Conservation (phyloP, 2,888 invertebrate genomes). For the Spatulosminthurus flaviceps region DNA sequence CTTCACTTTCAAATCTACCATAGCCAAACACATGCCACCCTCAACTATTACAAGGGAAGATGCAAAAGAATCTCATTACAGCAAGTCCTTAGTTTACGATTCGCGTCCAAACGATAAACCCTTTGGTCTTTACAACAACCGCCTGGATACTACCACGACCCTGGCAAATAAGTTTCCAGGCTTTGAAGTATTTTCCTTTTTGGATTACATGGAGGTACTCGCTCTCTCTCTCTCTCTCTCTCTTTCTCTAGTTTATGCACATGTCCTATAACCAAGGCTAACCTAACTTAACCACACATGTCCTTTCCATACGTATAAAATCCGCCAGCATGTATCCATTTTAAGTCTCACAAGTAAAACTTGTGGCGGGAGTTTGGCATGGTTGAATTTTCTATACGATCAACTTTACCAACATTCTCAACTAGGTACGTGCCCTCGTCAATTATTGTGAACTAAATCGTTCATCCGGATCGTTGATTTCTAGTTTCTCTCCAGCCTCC, state of each 20-base stretch:
- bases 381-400: slow-evolving; percentile 18
- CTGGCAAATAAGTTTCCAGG: slow-evolving; percentile 14
- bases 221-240: not conserved
- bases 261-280: too few species aligned
- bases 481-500: slow-evolving; percentile 34
- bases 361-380: not conserved
- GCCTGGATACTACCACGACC: not conserved
- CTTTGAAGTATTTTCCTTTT: slow-evolving; percentile 20
- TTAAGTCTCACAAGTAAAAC: not conserved
- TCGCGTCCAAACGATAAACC: slow-evolving; percentile 18
- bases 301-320: too few species aligned
- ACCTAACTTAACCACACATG: not conserved
- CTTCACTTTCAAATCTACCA: not conserved
- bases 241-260: too few species aligned
- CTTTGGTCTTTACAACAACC: slow-evolving; percentile 8
- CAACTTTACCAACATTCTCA: slow-evolving; percentile 28
- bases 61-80: slow-evolving; percentile 45
- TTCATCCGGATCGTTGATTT: slow-evolving; percentile 45
- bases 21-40: not conserved
- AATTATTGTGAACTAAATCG: slow-evolving; percentile 48
- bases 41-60: not conserved
- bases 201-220: slow-evolving; percentile 1
- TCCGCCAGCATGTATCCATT: not conserved
- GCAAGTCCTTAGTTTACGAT: slow-evolving; percentile 43
- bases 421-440: slow-evolving; percentile 45